These are phyloP conservation scores for Bos javanicus DNA, from an alignment of 2,113 vertebrate species.

Conservation along the genomic window DNA sequence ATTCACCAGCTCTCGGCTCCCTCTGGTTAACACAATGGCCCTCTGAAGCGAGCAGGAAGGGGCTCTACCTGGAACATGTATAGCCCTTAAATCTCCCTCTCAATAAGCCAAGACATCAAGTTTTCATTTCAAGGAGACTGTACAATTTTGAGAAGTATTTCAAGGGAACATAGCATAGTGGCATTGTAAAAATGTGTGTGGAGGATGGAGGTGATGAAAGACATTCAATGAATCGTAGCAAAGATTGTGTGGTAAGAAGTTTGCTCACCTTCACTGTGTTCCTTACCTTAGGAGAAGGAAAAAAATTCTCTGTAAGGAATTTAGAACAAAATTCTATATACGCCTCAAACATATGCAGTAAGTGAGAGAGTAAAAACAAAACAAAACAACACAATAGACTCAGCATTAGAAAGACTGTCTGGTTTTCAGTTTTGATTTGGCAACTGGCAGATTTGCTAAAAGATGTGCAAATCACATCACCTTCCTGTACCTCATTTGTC, in stretches of 20 bases:
- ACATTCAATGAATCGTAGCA: neutral
- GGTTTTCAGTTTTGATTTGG: neutral
- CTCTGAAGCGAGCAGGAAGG: neutral
- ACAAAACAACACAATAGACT: neutral
- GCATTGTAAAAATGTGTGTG: neutral
- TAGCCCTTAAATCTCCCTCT: neutral
- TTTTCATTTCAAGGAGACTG: neutral
- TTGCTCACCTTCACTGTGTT: neutral
- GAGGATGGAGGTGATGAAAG: neutral
- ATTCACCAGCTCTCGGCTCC: neutral
- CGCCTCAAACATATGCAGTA: neutral
- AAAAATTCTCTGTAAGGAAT: neutral
- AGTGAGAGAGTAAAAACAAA: neutral
- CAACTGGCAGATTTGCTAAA: neutral
- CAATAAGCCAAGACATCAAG: neutral
- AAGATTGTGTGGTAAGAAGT: neutral
- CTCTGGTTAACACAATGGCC: neutral
- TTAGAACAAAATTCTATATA: neutral
- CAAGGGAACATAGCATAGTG: neutral
- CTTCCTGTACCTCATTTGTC: neutral
- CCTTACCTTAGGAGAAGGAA: neutral
- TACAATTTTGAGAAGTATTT: neutral
- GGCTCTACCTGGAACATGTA: neutral
- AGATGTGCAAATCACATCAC: neutral
- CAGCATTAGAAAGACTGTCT: neutral